Base-by-base conservation (phyloP, 2,797 vertebrate species). In the Sebastes minor region DNA sequence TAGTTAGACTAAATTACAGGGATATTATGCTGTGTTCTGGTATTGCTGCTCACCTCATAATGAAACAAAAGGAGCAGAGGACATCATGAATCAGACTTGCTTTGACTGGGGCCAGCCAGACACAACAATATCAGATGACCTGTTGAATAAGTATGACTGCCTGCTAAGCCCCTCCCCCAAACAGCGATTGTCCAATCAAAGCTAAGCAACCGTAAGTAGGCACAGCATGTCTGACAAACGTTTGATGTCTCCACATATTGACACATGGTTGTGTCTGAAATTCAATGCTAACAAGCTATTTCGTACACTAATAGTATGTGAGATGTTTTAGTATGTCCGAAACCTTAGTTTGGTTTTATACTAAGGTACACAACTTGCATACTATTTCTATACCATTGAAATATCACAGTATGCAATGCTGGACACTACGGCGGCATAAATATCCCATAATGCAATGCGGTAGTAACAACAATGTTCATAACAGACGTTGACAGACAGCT, bases 1-100 rank as follows among this genome's bases (percentile, higher is more conserved):
- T 62, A 76, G 66, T 87, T 88, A 71, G 23, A 78, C 60, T 61
- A 71, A 89, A 88, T 90, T 87, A 76, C 71, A 72, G 82, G 73
- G 79, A 74, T 55, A 85, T 74, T 82, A 71, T 62, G 28, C 46
- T 49, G 35, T 82, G 71, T 75, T 86, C 83, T 76, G 64, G 46
- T 80, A 61, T 68, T 35, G 10, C 75, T 72, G 25, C 64, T 83
- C 52, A 84, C 63, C 46, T 76, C 70, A 11, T 73, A 72, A 10
- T 59, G 35, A 81, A 83, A 82, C 60, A 69, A 66, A 57, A 83
- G 49, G 2, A 75, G 78, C 27, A 56, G 27, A 53, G 64, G 74
- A 30, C 49, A 42, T 61, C 49, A 59, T 76, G 27, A 86, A 65
- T 87, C 74, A 85, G 4, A 33, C 27, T 23, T n/a, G 28, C 71